phyloP scores from a whole-genome alignment of 2,797 vertebrate genomes.

The Acomys russatus region DNA sequence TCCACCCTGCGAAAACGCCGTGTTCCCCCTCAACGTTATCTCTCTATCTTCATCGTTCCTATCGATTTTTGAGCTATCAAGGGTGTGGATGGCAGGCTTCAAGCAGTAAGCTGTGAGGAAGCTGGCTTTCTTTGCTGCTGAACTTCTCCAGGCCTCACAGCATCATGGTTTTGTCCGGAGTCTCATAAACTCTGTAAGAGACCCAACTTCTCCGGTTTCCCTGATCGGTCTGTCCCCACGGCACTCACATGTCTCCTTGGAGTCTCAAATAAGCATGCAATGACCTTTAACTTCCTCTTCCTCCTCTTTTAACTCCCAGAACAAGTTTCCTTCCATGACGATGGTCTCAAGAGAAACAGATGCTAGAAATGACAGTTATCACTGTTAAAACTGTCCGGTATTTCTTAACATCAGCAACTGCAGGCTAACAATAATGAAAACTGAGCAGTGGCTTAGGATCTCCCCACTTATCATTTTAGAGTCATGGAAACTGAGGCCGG shows the following conservation, averaged over 20 bases:
- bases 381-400: not conserved
- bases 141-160: not conserved
- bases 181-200: slow-evolving; percentile 16
- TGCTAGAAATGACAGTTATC: not conserved
- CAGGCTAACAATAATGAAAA: not conserved
- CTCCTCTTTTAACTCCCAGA: not conserved
- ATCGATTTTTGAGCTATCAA: not conserved
- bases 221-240: not conserved
- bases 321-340: not conserved
- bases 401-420: slow-evolving; percentile 43
- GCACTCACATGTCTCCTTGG: not conserved
- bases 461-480: slow-evolving; percentile 45
- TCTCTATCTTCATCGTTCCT: not conserved
- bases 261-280: not conserved
- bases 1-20: accelerated
- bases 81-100: not conserved
- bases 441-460: not conserved
- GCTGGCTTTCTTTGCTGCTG: not conserved
- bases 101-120: not conserved
- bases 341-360: not conserved
- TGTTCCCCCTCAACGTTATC: not conserved
- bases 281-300: not conserved
- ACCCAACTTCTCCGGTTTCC: not conserved
- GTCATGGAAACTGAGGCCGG: slow-evolving; percentile 43
- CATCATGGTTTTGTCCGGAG: not conserved